These are phyloP conservation scores for Oopsacas minuta DNA, from an alignment of 37 sponge, comb jelly and placozoan genomes.

Conservation along the genomic window DNA sequence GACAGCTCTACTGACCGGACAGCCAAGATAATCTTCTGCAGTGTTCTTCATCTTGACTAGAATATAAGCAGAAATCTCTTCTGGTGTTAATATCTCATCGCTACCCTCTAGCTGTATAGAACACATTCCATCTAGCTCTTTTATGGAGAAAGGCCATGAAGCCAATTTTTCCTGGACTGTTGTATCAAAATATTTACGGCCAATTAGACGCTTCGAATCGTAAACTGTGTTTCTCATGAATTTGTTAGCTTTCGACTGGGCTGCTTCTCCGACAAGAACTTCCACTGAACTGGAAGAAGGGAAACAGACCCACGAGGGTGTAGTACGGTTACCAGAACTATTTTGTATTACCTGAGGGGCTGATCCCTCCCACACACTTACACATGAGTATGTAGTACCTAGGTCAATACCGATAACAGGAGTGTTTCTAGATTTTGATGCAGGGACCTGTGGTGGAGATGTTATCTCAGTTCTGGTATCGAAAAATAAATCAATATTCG, in stretches of 20 bases:
- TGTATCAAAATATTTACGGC: constrained; percentile 45
- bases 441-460: background rate
- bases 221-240: constrained; percentile 42
- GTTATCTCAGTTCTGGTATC: background rate
- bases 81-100: constrained; percentile 43
- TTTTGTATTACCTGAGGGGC: constrained; percentile 60
- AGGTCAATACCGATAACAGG: constrained; percentile 75
- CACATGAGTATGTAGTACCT: constrained; percentile 91
- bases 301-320: constrained; percentile 87
- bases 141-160: constrained; percentile 58
- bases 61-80: constrained; percentile 76
- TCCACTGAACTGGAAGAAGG: constrained; percentile 16
- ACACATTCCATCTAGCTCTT: constrained; percentile 44
- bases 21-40: constrained; percentile 75
- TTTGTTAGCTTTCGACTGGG: constrained; percentile 51
- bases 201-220: constrained; percentile 87
- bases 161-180: constrained; percentile 35
- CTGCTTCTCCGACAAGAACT: constrained; percentile 81
- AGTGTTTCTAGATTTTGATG: background rate
- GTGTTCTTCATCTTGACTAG: constrained; percentile 86
- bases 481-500: background rate
- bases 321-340: constrained; percentile 77
- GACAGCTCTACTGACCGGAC: constrained; percentile 39
- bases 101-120: constrained; percentile 32
- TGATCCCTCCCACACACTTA: constrained; percentile 69